phyloP scores from a whole-genome alignment of 64 coral and sea anemone species.

The Pocillopora verrucosa region DNA sequence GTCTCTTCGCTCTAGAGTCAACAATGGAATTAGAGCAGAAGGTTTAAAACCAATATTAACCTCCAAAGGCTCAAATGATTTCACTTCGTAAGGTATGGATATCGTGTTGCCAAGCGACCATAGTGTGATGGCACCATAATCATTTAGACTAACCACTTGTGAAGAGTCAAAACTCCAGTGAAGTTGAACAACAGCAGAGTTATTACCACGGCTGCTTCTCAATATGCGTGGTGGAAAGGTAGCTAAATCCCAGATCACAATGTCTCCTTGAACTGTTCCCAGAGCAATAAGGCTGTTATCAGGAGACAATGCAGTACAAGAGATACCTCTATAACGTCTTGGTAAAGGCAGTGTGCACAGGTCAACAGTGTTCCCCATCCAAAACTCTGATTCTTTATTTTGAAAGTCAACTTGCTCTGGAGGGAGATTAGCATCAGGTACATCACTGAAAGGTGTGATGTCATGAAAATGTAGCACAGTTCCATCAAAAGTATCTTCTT shows the following conservation, averaged over 20 bases:
- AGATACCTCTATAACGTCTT: conserved; percentile 71
- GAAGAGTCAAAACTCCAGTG: conserved; percentile 65
- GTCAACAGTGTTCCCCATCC: conserved; percentile 52
- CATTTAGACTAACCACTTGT: conserved; percentile 60
- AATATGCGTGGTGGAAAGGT: conserved; percentile 74
- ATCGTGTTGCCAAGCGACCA: conserved; percentile 69
- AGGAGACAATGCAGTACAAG: conserved; percentile 61
- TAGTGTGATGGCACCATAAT: conserved; percentile 57
- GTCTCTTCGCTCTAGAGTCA: conserved; percentile 41
- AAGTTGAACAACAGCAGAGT: conserved; percentile 39
- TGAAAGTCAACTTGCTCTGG: conserved; percentile 55
- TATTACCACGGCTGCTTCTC: conserved; percentile 55
- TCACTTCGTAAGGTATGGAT: conserved; percentile 49
- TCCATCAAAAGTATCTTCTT: conserved; percentile 78
- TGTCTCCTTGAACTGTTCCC: conserved; percentile 72
- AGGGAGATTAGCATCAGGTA: conserved; percentile 46
- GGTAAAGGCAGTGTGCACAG: conserved; percentile 61
- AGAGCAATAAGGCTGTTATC: conserved; percentile 66
- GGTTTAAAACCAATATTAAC: conserved; percentile 61
- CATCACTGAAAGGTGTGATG: conserved; percentile 50
- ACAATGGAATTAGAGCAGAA: conserved; percentile 19
- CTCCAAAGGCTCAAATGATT: conserved; percentile 80
- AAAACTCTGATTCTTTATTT: conserved; percentile 71
- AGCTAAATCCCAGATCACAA: conserved; percentile 66
- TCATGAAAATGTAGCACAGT: conserved; percentile 63